Evolutionary conservation across 2,113 vertebrate genomes (phyloP).

Genomic region (Lepus timidus): DNA sequence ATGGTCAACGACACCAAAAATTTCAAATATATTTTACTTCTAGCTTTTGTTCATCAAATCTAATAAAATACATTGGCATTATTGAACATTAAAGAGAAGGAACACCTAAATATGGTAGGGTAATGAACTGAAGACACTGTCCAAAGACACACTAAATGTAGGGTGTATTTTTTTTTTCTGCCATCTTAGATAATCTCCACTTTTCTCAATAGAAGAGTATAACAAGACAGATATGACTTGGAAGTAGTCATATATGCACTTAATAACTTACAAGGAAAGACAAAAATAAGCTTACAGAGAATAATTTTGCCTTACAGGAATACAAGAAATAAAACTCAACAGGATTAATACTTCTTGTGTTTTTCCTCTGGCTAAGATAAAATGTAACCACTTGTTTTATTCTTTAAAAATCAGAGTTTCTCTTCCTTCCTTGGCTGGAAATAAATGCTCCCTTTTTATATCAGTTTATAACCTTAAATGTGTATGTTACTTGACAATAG

Average conservation of each 20-base stretch:
- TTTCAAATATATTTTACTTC: background rate
- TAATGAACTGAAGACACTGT: background rate
- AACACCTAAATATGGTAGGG: background rate
- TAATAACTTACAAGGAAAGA: background rate
- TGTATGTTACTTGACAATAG: background rate
- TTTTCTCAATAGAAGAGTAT: background rate
- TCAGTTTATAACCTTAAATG: slow-evolving; percentile 11
- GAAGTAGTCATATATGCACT: background rate
- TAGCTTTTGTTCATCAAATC: background rate
- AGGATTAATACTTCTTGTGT: background rate
- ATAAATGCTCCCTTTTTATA: background rate
- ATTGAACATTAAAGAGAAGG: background rate
- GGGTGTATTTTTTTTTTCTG: background rate
- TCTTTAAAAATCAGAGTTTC: background rate
- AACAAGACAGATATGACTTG: background rate
- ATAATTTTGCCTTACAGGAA: background rate
- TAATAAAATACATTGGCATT: background rate
- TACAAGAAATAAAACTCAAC: background rate
- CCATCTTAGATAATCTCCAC: background rate
- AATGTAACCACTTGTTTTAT: background rate
- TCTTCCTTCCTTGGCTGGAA: background rate
- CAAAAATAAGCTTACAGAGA: background rate
- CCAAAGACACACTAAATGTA: background rate
- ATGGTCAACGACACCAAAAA: background rate
- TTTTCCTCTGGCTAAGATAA: background rate